Base-by-base conservation (phyloP, 2,888 invertebrate genomes). In the Leptinotarsa juncta region DNA sequence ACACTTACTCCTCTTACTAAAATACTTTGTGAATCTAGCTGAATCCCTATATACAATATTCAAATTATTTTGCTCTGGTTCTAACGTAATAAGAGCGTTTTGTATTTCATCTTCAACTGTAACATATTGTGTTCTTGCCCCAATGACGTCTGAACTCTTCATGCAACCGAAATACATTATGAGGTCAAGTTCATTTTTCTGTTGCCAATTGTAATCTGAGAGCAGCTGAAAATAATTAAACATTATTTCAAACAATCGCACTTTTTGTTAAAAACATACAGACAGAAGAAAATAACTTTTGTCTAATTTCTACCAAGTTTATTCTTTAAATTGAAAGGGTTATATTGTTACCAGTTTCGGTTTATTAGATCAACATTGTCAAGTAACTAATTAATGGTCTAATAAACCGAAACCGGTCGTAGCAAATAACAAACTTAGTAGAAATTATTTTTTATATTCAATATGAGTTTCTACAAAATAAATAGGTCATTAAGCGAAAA, bases 1-100 rank as follows among this genome's bases (percentile, higher is more conserved):
- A 79, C 84, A 85, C 67, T 79, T 82, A 76, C 86, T 86, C 67
- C 83, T 83, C 76, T 86, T 86, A 80, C 87, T 87, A 78, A 85
- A 84, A 80, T 87, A 86, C 80, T 85, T 86, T 14, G 86, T 86
- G 79, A 87, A 85, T 73, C 81, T 89, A 84, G 89, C 90, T 85
- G 90, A 90, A 74, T 90, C 90, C 69, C 90, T 89, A 82, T 90
- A 92, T 70, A 94, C 92, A 53, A 95, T 89, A 86, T 91, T 92
- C 16, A 94, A 88, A 66, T 92, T 90, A 89, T 95, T 94, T 85
- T 92, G 90, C 67, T 88, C 89, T 0, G 92, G 91, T 68, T 93
- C 91, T 75, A 94, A 88, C 3, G 91, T 90, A 50, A 94, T 85
- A 3, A 88, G 77, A 23, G 88, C 87, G 68, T 86, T 84, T 79